These are phyloP conservation scores for Acyrthosiphon pisum DNA, from an alignment of 1,140 invertebrate species.

Conservation along the genomic window DNA sequence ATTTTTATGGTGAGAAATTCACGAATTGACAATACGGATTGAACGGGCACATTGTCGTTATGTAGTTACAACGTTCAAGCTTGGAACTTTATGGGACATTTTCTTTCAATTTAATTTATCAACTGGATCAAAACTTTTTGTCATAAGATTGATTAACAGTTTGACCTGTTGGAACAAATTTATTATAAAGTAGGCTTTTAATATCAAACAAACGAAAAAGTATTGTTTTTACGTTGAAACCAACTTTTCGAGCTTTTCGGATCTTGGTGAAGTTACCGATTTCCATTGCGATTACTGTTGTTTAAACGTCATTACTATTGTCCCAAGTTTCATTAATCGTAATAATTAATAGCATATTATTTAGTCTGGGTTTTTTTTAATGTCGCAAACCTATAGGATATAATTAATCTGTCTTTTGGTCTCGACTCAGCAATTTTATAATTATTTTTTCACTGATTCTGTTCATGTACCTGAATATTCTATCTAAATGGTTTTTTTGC, in stretches of 20 bases:
- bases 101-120: not conserved
- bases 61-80: not conserved
- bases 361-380: not conserved
- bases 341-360: not conserved
- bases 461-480: not conserved
- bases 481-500: not conserved
- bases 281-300: not conserved
- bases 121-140: not conserved
- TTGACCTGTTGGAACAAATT: constrained; percentile 14
- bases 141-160: not conserved
- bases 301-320: not conserved
- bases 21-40: not conserved
- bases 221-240: not conserved
- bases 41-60: not conserved
- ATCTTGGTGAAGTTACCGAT: not conserved
- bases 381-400: not conserved
- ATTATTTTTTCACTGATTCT: not conserved
- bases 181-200: constrained; percentile 2
- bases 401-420: not conserved
- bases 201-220: constrained; percentile 12
- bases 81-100: not conserved
- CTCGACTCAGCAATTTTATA: not conserved
- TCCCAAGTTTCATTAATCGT: not conserved
- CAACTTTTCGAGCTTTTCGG: not conserved
- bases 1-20: not conserved